Base-by-base conservation (phyloP, 2,888 invertebrate species). In the Cantharis rustica region DNA sequence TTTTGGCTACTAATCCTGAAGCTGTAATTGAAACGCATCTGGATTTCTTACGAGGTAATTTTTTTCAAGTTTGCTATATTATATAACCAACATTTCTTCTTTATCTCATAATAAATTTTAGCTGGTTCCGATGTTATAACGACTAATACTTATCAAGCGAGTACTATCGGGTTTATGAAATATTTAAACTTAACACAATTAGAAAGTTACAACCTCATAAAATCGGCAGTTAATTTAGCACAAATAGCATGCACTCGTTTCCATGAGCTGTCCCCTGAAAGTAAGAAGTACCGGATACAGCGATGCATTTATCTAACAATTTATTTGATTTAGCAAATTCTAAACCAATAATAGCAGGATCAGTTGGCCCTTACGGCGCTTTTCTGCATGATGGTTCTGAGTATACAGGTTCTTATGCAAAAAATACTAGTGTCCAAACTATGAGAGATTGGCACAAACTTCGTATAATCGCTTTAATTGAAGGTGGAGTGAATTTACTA, bases 321-420 rank as follows among this genome's bases (percentile, higher is more conserved):
- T 47, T 47, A n/a, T n/a, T n/a, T n/a, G 4, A 47, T 47, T 47
- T 61, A 82, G 84, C 78, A 79, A 76, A 75, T 69, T 78, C 79
- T 16, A 86, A 86, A 80, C 93, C 95, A 10, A 86, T 93, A 81
- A 91, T 98, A 68, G 96, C 95, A 20, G 98, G 96, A 0, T 96
- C 97, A 0, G 93, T 98, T 78, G 98, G 98, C 0, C 96, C 98
- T 0, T 98, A 96, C 86, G 98, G 98, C 0, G 98, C 98, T 0
- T 94, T 93, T 83, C 90, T 96, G 47, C 94, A 95, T 85, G 96
- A 98, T 87, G 95, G 95, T 10, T 98, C 98, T 0, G 98, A 98
- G 86, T 98, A 98, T 87, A 93, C 93, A n/a, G 98, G 98, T 16
- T 91, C 91, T 77, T 96, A 96, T 85, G 93, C 93, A 0, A 91